phyloP scores from a whole-genome alignment of 2,113 vertebrate genomes.

The Chunga burmeisteri region DNA sequence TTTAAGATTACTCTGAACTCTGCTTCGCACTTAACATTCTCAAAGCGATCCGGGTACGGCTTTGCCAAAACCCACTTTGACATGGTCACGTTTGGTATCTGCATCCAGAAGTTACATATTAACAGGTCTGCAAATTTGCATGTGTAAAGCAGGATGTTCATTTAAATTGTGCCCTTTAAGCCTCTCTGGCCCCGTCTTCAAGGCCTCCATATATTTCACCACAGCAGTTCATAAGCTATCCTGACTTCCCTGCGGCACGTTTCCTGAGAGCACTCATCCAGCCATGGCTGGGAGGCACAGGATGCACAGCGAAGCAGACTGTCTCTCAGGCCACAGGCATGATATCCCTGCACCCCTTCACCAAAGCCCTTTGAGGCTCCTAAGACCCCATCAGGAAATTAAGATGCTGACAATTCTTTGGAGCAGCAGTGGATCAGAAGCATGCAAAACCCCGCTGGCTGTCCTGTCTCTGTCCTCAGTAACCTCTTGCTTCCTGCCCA shows the following conservation, averaged over 20 bases:
- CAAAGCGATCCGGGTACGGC: not conserved
- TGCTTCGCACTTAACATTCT: not conserved
- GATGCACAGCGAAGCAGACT: not conserved
- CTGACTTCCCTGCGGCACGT: not conserved
- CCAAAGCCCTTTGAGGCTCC: not conserved
- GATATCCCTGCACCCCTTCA: not conserved
- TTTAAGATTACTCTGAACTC: not conserved
- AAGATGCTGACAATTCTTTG: not conserved
- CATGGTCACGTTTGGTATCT: rapidly evolving
- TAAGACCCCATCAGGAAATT: not conserved
- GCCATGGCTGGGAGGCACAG: not conserved
- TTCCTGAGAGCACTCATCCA: not conserved
- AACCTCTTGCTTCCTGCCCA: constrained; percentile 54
- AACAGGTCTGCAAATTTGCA: not conserved
- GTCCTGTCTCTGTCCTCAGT: not conserved
- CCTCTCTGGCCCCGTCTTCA: not conserved
- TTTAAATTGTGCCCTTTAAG: not conserved
- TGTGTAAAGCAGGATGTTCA: not conserved
- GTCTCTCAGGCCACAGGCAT: not conserved
- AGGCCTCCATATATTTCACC: not conserved
- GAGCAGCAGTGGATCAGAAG: not conserved
- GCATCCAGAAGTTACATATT: not conserved
- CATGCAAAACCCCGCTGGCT: rapidly evolving
- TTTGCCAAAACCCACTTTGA: not conserved
- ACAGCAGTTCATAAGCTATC: not conserved